Evolutionary conservation across 2,888 invertebrate species (phyloP).

Genomic region (Apeira syringaria): DNA sequence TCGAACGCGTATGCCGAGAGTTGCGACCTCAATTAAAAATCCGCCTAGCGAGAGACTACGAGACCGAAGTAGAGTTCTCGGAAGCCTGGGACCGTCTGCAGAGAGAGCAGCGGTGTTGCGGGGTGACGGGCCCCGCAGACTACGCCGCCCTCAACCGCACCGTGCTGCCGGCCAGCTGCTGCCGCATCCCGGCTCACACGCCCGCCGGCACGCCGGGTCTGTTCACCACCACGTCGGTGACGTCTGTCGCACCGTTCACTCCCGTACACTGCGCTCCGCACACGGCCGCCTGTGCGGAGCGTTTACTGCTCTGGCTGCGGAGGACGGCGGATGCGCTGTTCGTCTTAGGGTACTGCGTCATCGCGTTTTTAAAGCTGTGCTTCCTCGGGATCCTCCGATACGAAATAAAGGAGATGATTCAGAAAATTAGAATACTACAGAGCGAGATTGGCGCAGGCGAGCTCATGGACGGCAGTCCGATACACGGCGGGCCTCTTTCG

Average conservation of each 20-base stretch:
- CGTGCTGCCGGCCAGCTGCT: conserved; percentile 72
- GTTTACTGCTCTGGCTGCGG: conserved; percentile 88
- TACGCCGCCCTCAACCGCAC: conserved; percentile 73
- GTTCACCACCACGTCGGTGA: conserved; percentile 59
- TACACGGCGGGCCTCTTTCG: conserved; percentile 75
- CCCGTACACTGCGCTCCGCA: conserved; percentile 75
- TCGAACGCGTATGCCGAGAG: conserved; percentile 89
- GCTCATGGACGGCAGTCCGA: conserved; percentile 69
- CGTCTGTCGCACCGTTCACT: conserved; percentile 61
- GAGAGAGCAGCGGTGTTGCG: conserved; percentile 90
- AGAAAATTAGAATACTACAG: conserved; percentile 92
- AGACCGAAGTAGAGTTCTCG: conserved; percentile 88
- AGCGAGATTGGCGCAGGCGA: conserved; percentile 85
- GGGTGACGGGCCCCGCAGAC: conserved; percentile 86
- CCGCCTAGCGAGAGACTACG: conserved; percentile 87
- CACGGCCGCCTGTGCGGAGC: conserved; percentile 88
- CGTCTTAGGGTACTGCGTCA: conserved; percentile 93
- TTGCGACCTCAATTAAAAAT: conserved; percentile 87
- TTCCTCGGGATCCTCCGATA: conserved; percentile 94
- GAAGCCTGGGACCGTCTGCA: conserved; percentile 91
- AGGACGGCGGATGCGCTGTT: conserved; percentile 92
- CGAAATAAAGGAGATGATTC: conserved; percentile 96
- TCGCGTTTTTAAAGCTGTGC: conserved; percentile 94
- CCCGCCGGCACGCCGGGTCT: conserved; percentile 79
- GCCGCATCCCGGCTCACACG: conserved; percentile 69